Conservation (phyloP, 2,888 invertebrate species). For the Dryobota labecula region DNA sequence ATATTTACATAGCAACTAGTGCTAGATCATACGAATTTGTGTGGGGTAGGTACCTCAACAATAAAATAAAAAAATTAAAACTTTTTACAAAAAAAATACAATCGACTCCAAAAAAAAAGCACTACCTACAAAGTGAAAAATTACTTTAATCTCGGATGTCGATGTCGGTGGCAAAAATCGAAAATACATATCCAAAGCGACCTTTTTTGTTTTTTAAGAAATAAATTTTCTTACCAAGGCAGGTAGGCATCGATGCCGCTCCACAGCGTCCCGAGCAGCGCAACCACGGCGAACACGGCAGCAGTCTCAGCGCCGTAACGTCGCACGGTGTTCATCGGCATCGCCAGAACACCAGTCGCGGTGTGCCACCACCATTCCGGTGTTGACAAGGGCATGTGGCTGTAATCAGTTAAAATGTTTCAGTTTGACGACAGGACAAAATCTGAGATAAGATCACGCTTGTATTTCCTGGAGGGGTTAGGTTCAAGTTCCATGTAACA, state of each 20-base stretch:
- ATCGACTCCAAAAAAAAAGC: too few species aligned
- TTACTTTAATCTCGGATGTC: too few species aligned
- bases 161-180: too few species aligned
- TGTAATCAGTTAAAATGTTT: conserved; percentile 64
- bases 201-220: not conserved
- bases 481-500: not conserved
- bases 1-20: too few species aligned
- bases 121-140: too few species aligned
- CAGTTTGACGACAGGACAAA: not conserved
- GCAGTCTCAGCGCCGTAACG: conserved; percentile 94
- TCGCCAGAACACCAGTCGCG: conserved; percentile 93
- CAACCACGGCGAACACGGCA: conserved; percentile 92
- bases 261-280: conserved; percentile 94
- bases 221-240: conserved; percentile 90
- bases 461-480: not conserved
- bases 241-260: conserved; percentile 95
- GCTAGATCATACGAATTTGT: too few species aligned
- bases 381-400: conserved; percentile 94
- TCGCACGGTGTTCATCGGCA: conserved; percentile 95
- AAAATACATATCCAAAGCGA: too few species aligned
- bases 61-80: too few species aligned
- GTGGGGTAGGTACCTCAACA: too few species aligned
- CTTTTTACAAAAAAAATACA: too few species aligned
- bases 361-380: conserved; percentile 98
- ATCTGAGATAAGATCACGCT: not conserved